Conservation (phyloP, 2,888 invertebrate species). For the Lapara coniferarum region DNA sequence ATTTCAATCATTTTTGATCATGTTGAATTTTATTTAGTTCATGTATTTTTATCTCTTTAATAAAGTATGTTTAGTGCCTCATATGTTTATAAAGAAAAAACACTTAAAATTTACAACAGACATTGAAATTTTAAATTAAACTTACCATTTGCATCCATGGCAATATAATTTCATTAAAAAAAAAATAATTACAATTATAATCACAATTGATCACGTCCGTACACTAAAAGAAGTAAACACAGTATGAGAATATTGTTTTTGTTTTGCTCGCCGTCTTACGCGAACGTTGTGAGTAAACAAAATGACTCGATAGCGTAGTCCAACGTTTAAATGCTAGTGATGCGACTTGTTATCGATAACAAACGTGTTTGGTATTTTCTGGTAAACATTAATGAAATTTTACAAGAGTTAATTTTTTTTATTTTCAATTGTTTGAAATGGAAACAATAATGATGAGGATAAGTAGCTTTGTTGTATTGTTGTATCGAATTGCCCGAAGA, state of each 20-base stretch:
- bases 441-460: too few species aligned
- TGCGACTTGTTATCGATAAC: constrained; percentile 23
- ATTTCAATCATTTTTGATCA: too few species aligned
- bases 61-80: too few species aligned
- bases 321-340: constrained; percentile 43
- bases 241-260: constrained; percentile 34
- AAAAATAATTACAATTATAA: not conserved
- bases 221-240: not conserved
- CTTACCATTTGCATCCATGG: constrained; percentile 10
- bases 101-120: not conserved
- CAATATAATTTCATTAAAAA: not conserved
- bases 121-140: not conserved
- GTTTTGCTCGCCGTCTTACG: constrained; percentile 32
- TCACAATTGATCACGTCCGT: constrained; percentile 12
- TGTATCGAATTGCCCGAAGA: too few species aligned
- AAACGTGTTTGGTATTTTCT: too few species aligned
- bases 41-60: too few species aligned
- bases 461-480: too few species aligned
- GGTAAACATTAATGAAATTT: too few species aligned
- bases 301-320: constrained; percentile 43
- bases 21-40: too few species aligned
- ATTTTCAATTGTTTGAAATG: too few species aligned
- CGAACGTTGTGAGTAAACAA: constrained; percentile 45
- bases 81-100: too few species aligned
- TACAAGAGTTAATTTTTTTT: too few species aligned